phyloP scores from a whole-genome alignment of 2,888 invertebrate species.

The Xestia ashworthii region DNA sequence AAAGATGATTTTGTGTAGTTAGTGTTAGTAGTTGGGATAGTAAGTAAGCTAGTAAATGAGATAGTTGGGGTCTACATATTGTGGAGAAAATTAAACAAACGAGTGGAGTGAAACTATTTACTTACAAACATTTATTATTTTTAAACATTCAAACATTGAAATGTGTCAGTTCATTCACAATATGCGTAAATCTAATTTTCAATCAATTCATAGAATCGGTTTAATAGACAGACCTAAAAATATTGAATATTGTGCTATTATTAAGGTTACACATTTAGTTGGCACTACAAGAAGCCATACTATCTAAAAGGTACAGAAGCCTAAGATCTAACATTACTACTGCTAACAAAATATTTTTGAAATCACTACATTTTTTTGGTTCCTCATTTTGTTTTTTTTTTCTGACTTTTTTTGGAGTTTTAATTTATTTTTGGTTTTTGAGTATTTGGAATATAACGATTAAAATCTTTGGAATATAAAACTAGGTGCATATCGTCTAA shows the following conservation, averaged over 20 bases:
- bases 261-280: neutral
- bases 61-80: neutral
- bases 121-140: slow-evolving; percentile 25
- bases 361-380: neutral
- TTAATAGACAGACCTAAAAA: neutral
- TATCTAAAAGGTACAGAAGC: neutral
- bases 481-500: neutral
- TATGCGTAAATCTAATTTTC: slow-evolving; percentile 11
- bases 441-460: neutral
- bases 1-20: no score
- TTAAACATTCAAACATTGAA: neutral
- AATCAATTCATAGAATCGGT: neutral
- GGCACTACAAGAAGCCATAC: slow-evolving; percentile 1
- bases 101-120: neutral
- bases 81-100: slow-evolving; percentile 4
- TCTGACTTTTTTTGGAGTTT: neutral
- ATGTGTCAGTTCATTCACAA: slow-evolving; percentile 8
- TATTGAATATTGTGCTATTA: neutral
- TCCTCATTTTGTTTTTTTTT: no score
- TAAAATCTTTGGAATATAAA: slow-evolving; percentile 1
- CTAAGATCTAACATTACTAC: neutral
- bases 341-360: neutral
- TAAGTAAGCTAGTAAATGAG: neutral
- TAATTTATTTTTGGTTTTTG: neutral
- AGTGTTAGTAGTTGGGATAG: neutral